These are phyloP conservation scores for Ennomos erosarius DNA, from an alignment of 2,888 invertebrate species.

Conservation along the genomic window DNA sequence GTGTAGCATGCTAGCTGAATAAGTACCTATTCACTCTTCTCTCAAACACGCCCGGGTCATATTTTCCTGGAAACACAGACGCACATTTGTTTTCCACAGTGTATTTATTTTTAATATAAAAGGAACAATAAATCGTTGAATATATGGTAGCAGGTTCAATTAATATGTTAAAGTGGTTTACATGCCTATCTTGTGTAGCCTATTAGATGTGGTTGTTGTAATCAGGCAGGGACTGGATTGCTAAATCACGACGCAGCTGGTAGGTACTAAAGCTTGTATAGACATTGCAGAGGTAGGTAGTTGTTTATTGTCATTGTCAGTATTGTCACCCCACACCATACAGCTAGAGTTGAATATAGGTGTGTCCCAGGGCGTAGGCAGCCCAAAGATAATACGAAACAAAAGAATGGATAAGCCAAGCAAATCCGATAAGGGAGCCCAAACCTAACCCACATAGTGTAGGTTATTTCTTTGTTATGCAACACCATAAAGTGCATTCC, in stretches of 20 bases:
- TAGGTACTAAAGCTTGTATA: constrained; percentile 3
- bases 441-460: constrained; percentile 15
- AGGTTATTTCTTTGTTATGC: constrained; percentile 55
- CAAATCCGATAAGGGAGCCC: constrained; percentile 29
- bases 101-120: no score
- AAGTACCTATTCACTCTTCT: no score
- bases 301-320: constrained; percentile 26
- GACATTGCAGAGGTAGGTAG: constrained; percentile 18
- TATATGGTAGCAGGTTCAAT: no score
- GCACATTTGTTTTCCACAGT: no score
- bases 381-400: constrained; percentile 31
- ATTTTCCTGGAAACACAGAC: no score
- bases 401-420: constrained; percentile 37
- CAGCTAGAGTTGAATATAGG: constrained; percentile 11
- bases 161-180: no score
- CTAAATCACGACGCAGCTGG: constrained; percentile 18
- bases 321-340: constrained; percentile 15
- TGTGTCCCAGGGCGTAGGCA: constrained; percentile 36
- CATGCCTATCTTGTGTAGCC: no score
- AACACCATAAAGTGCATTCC: constrained; percentile 78
- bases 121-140: no score
- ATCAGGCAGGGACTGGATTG: constrained; percentile 9
- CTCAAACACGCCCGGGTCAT: no score
- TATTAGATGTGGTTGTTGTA: background rate
- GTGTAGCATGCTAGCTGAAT: no score